Conservation (phyloP, 2,113 vertebrate species). For the Sinocyclocheilus anshuiensis region DNA sequence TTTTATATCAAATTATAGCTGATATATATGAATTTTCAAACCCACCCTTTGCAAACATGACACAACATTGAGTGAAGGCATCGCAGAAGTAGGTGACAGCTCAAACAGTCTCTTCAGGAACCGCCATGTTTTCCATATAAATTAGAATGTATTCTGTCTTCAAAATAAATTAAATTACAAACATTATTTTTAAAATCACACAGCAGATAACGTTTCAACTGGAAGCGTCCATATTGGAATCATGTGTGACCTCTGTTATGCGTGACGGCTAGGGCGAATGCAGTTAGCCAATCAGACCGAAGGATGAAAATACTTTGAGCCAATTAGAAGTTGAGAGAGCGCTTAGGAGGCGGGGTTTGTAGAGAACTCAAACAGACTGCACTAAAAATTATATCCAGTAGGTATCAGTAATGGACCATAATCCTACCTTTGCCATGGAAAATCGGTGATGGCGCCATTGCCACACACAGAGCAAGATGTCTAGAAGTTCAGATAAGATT, state of each 20-base stretch:
- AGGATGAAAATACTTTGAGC: not conserved
- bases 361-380: not conserved
- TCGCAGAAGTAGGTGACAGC: not conserved
- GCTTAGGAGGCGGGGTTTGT: conserved; percentile 15
- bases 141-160: not conserved
- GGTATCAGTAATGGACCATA: conserved; percentile 48
- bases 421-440: not conserved
- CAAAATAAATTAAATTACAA: not conserved
- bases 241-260: conserved; percentile 38
- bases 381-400: conserved; percentile 42
- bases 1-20: not conserved
- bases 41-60: conserved; percentile 47
- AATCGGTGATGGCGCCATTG: not conserved
- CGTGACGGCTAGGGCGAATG: not conserved
- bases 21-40: not conserved
- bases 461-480: not conserved
- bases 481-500: not conserved
- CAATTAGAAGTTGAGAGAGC: conserved; percentile 48
- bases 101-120: not conserved
- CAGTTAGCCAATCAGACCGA: conserved; percentile 53
- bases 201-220: not conserved
- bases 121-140: not conserved
- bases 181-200: not conserved
- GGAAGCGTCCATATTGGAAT: not conserved
- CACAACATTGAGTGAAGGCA: conserved; percentile 25